Evolutionary conservation across 2,888 invertebrate genomes (phyloP).

Genomic region (Miltochrista miniata): DNA sequence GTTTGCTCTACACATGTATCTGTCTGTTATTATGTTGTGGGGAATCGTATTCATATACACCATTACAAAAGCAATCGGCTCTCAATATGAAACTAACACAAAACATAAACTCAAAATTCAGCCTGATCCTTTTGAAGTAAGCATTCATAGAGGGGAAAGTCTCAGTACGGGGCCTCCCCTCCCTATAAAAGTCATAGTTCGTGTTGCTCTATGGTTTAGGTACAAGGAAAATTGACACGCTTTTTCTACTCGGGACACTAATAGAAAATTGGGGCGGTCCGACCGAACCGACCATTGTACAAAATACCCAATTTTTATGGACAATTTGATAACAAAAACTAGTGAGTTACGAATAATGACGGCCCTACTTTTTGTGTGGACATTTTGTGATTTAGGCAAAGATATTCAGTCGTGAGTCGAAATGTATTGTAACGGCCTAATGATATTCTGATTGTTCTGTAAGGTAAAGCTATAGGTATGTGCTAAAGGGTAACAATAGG

Average conservation of each 20-base stretch:
- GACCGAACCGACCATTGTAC: slow-evolving; percentile 13
- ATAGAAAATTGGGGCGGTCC: slow-evolving; percentile 34
- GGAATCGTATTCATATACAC: no score
- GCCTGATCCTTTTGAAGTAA: no score
- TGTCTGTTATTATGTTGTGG: no score
- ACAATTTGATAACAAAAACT: slow-evolving; percentile 37
- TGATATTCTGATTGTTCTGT: slow-evolving; percentile 2
- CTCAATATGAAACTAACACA: no score
- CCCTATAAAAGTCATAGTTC: no score
- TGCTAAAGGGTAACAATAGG: not conserved
- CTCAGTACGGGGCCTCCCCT: no score
- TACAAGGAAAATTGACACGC: slow-evolving; percentile 29
- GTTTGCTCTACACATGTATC: no score
- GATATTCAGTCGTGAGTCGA: slow-evolving; percentile 1
- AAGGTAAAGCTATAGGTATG: not conserved
- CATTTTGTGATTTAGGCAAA: slow-evolving; percentile 4
- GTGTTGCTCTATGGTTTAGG: slow-evolving; percentile 8
- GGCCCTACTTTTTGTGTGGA: slow-evolving; percentile 16
- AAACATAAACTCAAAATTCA: no score
- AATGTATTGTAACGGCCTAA: not conserved
- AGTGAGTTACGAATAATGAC: slow-evolving; percentile 27
- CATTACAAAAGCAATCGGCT: no score
- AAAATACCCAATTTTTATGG: slow-evolving; percentile 24
- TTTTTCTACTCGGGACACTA: slow-evolving; percentile 29
- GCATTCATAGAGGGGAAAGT: no score